Percentiles rank a stretch among this genome's conserved stretches.
Conservation (phyloP, 2,888 invertebrate species). For the Acronicta aceris region DNA sequence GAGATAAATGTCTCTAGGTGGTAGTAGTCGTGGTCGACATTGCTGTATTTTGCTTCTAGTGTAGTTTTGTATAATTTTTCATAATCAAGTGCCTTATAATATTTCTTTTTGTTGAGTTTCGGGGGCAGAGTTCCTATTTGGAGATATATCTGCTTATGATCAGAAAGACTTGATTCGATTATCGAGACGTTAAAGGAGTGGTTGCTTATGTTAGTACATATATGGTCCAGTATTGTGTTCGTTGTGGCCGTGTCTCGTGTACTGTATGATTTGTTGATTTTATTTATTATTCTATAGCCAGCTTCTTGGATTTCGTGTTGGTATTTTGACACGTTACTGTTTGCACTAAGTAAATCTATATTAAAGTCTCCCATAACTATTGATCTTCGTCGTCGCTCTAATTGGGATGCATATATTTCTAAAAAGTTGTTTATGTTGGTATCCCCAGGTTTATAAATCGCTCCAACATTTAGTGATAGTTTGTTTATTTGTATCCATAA, state of each 20-base stretch:
- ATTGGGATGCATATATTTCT: no score
- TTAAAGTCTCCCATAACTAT: no score
- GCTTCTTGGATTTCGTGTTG: no score
- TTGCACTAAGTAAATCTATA: no score
- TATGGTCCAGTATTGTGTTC: neutral
- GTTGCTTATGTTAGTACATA: neutral
- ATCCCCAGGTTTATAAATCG: no score
- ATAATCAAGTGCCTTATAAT: conserved; percentile 24
- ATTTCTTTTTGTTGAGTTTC: conserved; percentile 8
- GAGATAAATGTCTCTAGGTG: conserved; percentile 7
- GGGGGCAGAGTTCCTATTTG: neutral
- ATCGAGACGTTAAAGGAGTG: neutral
- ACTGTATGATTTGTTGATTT: neutral
- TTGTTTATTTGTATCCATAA: no score
- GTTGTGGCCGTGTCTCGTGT: neutral
- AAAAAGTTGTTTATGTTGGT: no score
- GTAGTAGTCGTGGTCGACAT: conserved; percentile 1
- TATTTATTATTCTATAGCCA: neutral
- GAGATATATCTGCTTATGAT: conserved; percentile 1
- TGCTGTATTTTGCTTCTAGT: neutral
- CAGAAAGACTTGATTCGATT: conserved; percentile 1
- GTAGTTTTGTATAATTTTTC: conserved; percentile 9
- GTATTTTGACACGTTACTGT: no score
- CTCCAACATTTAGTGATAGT: no score
- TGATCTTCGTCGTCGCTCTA: no score